A percentile compares a stretch with the other conserved stretches of the same genome.
Evolutionary conservation across 2,113 vertebrate species (phyloP).

Genomic region (Brienomyrus longianalis): DNA sequence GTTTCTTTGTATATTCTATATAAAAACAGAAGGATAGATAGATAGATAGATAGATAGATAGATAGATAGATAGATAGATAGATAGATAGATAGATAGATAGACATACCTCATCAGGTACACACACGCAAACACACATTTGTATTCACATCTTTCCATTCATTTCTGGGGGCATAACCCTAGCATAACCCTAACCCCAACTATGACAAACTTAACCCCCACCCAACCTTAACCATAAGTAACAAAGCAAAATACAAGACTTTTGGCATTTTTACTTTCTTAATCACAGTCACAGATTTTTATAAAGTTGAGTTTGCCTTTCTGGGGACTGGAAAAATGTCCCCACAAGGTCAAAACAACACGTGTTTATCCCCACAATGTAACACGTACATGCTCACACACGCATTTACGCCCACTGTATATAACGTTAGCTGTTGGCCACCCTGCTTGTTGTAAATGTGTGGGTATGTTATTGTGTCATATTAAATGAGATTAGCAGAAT

Average conservation of each 20-base stretch:
- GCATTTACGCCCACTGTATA: neutral
- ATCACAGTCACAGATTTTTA: neutral
- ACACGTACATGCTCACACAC: neutral
- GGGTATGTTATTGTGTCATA: neutral
- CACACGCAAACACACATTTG: slow-evolving; percentile 1
- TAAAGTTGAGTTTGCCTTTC: neutral
- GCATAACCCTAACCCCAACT: neutral
- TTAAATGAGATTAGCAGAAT: neutral
- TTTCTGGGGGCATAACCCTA: neutral
- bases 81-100: neutral
- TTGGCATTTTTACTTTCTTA: too few species aligned
- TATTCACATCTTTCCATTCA: neutral
- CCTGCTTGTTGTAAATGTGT: neutral
- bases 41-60: neutral
- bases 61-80: neutral
- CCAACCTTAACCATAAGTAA: neutral
- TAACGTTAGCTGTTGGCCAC: neutral
- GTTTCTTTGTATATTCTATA: neutral
- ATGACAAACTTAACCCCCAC: neutral
- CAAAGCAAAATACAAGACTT: neutral
- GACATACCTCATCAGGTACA: neutral
- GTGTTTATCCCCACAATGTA: neutral
- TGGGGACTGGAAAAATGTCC: neutral
- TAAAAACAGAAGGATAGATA: neutral
- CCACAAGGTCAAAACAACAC: neutral